Base-by-base conservation (phyloP, 2,797 vertebrate genomes). In the Sebastes paucispinis region DNA sequence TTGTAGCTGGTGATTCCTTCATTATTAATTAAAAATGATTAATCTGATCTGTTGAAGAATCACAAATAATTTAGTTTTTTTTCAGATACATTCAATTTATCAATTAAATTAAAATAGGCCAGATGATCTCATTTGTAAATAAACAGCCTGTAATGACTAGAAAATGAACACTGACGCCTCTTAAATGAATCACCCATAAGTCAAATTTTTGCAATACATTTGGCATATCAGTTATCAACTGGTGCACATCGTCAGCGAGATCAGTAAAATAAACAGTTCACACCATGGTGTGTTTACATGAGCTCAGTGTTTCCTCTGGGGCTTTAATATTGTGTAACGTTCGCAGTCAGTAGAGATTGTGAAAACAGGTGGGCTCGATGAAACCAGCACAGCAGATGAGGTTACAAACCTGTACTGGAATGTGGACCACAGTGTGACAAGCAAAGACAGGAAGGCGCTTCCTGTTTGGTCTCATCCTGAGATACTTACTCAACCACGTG, bases 401-500 rank as follows among this genome's bases (percentile, higher is more conserved):
- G 74, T 81, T 55, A 76, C 59, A 72, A 13, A 36, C 65, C 29
- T 18, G 57, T 43, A 13, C 10, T 60, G 43, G n/a, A 58, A 55
- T 59, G 36, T 66, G 63, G 18, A 13, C 8, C 55, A 8, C 8
- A 55, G 57, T 71, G 43, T 65, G 52, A 54, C 54, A 4, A 63
- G 70, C 43, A 66, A 52, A 25, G 34, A 72, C 71, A 2, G 68
- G 47, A 50, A 50, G 7, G 59, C 6, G 29, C 16, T 43, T 85
- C 81, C 25, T 65, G 83, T 79, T 65, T 4, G 5, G 16, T 39
- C 24, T 82, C 57, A 34, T 69, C 24, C 55, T 43, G 14, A 66
- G 39, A 77, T 22, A 69, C 52, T 75, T 36, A 39, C 18, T 65
- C 50, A 63, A 22, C 34, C 39, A 58, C 63, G 34, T 68, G 68